A percentile compares a stretch with the other conserved stretches of the same genome.
phyloP scores from a whole-genome alignment of 2,888 invertebrate species.

The Ethmia dodecea region DNA sequence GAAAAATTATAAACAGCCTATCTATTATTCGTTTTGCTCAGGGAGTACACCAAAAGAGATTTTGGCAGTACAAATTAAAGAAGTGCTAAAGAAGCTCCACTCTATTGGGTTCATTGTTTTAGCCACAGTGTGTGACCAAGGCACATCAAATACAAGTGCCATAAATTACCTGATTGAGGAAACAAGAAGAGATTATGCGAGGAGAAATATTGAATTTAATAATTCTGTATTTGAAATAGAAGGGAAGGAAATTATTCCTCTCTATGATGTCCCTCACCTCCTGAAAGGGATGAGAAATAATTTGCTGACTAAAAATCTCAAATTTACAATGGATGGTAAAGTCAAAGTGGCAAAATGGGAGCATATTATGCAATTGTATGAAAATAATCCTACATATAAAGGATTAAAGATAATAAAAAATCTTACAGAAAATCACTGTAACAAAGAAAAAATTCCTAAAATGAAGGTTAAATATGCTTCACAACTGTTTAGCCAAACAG shows the following conservation, averaged over 20 bases:
- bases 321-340: not conserved
- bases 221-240: not conserved
- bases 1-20: no score
- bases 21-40: no score
- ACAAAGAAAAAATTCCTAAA: slow-evolving; percentile 16
- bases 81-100: no score
- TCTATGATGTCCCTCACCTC: slow-evolving; percentile 14
- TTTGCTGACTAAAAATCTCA: slow-evolving; percentile 9
- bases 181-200: no score
- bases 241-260: slow-evolving; percentile 10
- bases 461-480: slow-evolving; percentile 16
- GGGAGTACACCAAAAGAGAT: no score
- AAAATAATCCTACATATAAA: slow-evolving; percentile 7
- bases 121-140: no score
- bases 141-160: no score
- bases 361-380: slow-evolving; percentile 9
- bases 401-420: slow-evolving; percentile 9
- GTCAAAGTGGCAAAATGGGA: slow-evolving; percentile 8
- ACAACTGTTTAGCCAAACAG: slow-evolving; percentile 15
- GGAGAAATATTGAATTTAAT: no score
- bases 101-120: no score
- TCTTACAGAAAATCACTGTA: slow-evolving; percentile 14
- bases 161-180: no score
- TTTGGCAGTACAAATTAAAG: no score
- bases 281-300: slow-evolving; percentile 10